phyloP scores from a whole-genome alignment of 1,140 invertebrate species.

The Phocides pigmalion region DNA sequence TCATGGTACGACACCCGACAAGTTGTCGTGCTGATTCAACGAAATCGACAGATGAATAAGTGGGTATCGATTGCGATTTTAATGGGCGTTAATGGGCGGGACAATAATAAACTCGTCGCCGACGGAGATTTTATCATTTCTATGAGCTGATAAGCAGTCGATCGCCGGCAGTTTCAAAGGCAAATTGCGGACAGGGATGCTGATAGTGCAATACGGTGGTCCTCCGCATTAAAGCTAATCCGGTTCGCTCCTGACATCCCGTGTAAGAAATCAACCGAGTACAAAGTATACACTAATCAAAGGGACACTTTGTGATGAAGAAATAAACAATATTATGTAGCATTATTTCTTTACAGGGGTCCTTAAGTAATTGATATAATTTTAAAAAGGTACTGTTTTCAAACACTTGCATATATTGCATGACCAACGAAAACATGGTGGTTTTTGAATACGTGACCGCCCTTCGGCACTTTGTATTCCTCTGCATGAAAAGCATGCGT shows the following conservation, averaged over 20 bases:
- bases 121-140: constrained; percentile 76
- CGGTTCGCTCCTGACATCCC: constrained; percentile 16
- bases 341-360: too few species aligned
- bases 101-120: constrained; percentile 77
- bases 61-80: constrained; percentile 77
- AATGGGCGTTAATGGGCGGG: constrained; percentile 78
- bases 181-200: constrained; percentile 67
- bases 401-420: too few species aligned
- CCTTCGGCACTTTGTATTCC: too few species aligned
- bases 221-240: constrained; percentile 34
- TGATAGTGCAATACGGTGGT: constrained; percentile 65
- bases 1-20: constrained; percentile 57
- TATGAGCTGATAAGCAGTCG: constrained; percentile 71
- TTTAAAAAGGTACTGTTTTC: too few species aligned
- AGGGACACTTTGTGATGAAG: constrained; percentile 22
- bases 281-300: constrained; percentile 30
- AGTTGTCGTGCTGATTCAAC: constrained; percentile 47
- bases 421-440: too few species aligned
- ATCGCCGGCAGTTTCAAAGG: constrained; percentile 78
- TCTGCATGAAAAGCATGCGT: too few species aligned
- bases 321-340: constrained; percentile 17
- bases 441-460: too few species aligned
- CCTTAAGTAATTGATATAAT: too few species aligned
- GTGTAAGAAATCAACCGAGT: constrained; percentile 27
- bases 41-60: constrained; percentile 73